Base-by-base conservation (phyloP, 2,797 vertebrate genomes). In the Botia almorhae region DNA sequence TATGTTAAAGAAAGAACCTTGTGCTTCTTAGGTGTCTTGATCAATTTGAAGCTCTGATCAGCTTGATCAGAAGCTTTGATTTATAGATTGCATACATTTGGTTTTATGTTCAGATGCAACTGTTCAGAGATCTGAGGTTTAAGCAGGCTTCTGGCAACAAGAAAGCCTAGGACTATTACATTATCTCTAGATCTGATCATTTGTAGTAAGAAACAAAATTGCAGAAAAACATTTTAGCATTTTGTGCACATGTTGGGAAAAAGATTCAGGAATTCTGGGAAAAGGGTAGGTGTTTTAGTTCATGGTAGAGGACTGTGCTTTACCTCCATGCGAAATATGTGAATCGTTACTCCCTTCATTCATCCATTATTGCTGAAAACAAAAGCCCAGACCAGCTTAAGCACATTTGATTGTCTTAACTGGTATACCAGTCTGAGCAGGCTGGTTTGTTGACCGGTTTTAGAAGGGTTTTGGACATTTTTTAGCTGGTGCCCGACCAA, bases 301-400 rank as follows among this genome's bases (percentile, higher is more conserved):
- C 65, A 48, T 64, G 23, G 29, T 73, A 8, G 19, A n/a, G 53
- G 14, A 21, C 11, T 64, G 56, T 8, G 0, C 19, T 73, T 39
- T 69, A 51, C 7, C 58, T 69, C 56, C 2, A n/a, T 50, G 63
- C 65, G 29, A 58, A 61, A 68, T 60, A n/a, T 67, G 33, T 65
- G 65, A 78, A 70, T 14, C 33, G 55, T 77, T 76, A 68, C n/a
- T 81, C 3, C 14, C 43, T n/a, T 72, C 60, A 29, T 74, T 79
- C 65, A 63, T 26, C 51, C 16, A 26, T 70, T 8, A 23, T 23
- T 60, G 56, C 60, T 29, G 8, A 63, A 33, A 63, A 63, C 60
- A 33, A 26, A 12, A 60, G 21, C 10, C 13, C 21, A 14, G 13
- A 14, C 58, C 3, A 26, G 13, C 12, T 12, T 23, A 13, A 17